Evolutionary conservation across 2,888 invertebrate genomes (phyloP).

Genomic region (Nomada hirtipes): DNA sequence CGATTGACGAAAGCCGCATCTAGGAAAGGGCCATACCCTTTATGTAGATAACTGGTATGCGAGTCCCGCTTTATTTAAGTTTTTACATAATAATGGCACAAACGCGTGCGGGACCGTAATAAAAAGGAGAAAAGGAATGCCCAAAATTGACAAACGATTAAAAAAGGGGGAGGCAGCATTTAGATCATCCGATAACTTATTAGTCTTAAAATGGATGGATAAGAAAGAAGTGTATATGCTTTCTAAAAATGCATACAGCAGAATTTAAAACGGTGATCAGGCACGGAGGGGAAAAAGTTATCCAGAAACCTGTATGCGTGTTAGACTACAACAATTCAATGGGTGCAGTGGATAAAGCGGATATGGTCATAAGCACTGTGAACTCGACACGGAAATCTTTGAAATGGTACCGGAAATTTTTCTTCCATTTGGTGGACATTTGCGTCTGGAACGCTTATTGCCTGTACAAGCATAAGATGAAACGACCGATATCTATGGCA

Average conservation of each 20-base stretch:
- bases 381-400: slow-evolving; percentile 10
- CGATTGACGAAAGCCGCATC: slow-evolving; percentile 7
- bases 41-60: slow-evolving; percentile 39
- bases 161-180: slow-evolving; percentile 11
- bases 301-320: slow-evolving; percentile 41
- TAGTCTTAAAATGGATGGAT: slow-evolving; percentile 18
- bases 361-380: slow-evolving; percentile 52
- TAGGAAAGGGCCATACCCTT: slow-evolving; percentile 31
- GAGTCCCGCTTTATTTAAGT: slow-evolving; percentile 28
- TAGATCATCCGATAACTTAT: slow-evolving; percentile 6
- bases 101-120: slow-evolving; percentile 32
- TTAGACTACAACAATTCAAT: slow-evolving; percentile 45
- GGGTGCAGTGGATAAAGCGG: slow-evolving; percentile 55
- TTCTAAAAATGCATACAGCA: slow-evolving; percentile 41
- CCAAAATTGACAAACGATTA: slow-evolving; percentile 31
- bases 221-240: slow-evolving; percentile 25
- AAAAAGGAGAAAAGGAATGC: slow-evolving; percentile 37
- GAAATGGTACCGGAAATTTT: slow-evolving; percentile 49
- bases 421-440: slow-evolving; percentile 56
- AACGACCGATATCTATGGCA: slow-evolving; percentile 14
- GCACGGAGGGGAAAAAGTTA: slow-evolving; percentile 41
- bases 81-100: slow-evolving; percentile 32
- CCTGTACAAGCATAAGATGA: slow-evolving; percentile 49
- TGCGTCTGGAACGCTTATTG: slow-evolving; percentile 54
- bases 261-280: slow-evolving; percentile 37